Conservation (phyloP, 2,113 vertebrate genomes). For the Cinclus cinclus region DNA sequence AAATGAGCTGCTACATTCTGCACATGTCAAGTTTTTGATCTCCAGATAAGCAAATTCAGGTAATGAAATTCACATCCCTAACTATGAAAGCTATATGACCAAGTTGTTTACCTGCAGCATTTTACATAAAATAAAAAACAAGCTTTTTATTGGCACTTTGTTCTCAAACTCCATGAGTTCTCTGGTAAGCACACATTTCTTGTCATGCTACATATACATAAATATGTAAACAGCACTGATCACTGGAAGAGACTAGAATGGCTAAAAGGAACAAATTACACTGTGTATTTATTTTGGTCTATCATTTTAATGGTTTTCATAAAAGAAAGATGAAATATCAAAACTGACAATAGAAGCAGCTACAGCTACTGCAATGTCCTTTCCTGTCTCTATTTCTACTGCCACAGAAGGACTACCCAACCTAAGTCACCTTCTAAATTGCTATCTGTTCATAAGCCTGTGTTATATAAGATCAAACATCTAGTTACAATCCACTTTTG, state of each 20-base stretch:
- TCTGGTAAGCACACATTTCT: neutral
- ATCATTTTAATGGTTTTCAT: neutral
- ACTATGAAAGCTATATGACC: conserved; percentile 8
- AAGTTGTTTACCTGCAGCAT: neutral
- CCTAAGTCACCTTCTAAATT: neutral
- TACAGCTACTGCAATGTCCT: neutral
- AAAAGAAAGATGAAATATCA: neutral
- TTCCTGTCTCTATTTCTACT: neutral
- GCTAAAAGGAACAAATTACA: neutral
- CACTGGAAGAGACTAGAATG: neutral
- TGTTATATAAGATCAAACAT: neutral
- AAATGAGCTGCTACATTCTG: conserved; percentile 3
- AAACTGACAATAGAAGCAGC: neutral
- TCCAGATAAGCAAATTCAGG: conserved; percentile 39
- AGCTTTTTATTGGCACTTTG: neutral
- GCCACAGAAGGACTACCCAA: neutral
- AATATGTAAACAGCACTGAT: neutral
- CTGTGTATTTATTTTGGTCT: neutral
- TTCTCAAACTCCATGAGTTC: neutral
- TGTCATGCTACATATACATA: neutral
- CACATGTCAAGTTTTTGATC: conserved; percentile 16
- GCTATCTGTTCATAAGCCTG: neutral
- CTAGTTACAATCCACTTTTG: neutral
- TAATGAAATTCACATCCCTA: conserved; percentile 29
- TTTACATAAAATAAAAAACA: conserved; percentile 25